Percentiles rank a stretch among this genome's conserved stretches.
phyloP scores from a whole-genome alignment of 2,888 invertebrate genomes.

The Coelopa pilipes region DNA sequence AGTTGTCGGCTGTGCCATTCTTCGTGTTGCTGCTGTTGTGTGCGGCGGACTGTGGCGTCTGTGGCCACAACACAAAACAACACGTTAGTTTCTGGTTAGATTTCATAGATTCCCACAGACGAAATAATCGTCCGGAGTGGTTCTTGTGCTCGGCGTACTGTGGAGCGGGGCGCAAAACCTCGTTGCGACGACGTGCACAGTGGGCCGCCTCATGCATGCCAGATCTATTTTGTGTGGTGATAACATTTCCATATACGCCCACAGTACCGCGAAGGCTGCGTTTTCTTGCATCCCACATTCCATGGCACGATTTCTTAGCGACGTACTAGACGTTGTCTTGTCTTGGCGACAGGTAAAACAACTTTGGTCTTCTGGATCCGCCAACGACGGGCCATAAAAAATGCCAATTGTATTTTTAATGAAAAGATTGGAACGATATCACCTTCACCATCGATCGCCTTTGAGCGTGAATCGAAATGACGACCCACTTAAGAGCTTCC shows the following conservation, averaged over 20 bases:
- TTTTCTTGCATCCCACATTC: not conserved
- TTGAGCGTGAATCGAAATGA: no score
- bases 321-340: not conserved
- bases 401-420: no score
- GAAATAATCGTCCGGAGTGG: no score
- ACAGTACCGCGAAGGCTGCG: not conserved
- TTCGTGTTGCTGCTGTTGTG: constrained; percentile 1
- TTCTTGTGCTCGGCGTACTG: not conserved
- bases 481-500: no score
- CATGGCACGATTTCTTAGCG: not conserved
- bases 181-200: not conserved
- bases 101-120: constrained; percentile 19
- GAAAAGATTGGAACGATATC: no score
- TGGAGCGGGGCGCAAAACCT: constrained; percentile 1
- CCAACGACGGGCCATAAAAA: no score
- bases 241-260: constrained; percentile 5
- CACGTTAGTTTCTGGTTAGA: not conserved
- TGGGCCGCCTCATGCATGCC: not conserved
- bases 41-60: not conserved
- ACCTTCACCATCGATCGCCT: no score
- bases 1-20: not conserved
- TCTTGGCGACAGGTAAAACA: no score
- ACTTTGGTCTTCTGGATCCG: no score
- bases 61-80: no score
- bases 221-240: not conserved